phyloP scores from a whole-genome alignment of 1,140 invertebrate genomes.

The Sarcophaga peregrina region DNA sequence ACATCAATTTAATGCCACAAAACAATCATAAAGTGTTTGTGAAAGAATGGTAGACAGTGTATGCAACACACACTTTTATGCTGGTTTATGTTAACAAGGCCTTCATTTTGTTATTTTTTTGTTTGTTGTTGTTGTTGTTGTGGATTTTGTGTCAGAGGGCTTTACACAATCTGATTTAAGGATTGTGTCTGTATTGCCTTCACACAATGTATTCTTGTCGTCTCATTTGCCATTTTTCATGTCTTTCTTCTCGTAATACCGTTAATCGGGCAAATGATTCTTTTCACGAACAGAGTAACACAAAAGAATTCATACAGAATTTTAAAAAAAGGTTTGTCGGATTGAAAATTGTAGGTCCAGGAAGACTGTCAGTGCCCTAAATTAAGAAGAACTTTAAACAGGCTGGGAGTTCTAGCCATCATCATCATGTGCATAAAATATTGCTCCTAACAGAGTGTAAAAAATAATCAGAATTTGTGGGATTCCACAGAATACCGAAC shows the following conservation, averaged over 20 bases:
- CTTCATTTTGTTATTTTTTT: not conserved
- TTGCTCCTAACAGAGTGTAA: too few relatives aligned
- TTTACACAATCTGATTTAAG: conserved; percentile 66
- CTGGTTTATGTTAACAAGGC: conserved; percentile 42
- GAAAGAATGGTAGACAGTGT: conserved; percentile 55
- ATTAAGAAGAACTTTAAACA: too few relatives aligned
- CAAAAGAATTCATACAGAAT: not conserved
- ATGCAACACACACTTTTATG: conserved; percentile 58
- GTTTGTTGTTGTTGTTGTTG: conserved; percentile 10
- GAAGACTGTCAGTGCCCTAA: too few relatives aligned
- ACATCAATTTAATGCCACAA: conserved; percentile 66
- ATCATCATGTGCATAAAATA: too few relatives aligned
- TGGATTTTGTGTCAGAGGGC: not conserved
- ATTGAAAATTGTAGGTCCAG: too few relatives aligned
- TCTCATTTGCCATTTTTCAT: not conserved
- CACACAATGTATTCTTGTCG: conserved; percentile 55
- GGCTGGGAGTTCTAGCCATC: too few relatives aligned
- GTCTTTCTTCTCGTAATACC: not conserved
- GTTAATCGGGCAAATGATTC: not conserved
- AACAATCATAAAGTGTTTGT: conserved; percentile 65
- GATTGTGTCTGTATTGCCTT: conserved; percentile 53
- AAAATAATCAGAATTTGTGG: too few relatives aligned
- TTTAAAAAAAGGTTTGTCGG: not conserved
- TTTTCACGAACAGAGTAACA: not conserved
- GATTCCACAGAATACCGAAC: too few relatives aligned